Percentiles rank a stretch among this genome's conserved stretches.
Evolutionary conservation across 2,888 invertebrate species (phyloP).

Genomic region (Heteropelma amictum): DNA sequence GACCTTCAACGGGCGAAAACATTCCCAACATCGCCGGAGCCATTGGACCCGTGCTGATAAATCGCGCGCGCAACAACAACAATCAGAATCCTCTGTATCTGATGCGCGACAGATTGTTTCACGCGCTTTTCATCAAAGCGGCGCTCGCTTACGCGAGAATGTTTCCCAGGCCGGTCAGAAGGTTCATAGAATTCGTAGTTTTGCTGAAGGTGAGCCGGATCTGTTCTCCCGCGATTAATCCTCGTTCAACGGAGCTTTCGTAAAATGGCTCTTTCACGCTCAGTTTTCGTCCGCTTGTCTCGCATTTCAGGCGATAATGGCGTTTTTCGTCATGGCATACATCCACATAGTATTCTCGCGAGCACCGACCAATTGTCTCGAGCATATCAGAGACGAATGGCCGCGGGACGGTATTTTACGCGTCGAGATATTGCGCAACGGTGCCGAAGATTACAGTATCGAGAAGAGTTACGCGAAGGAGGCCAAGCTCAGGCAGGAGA

Average conservation of each 20-base stretch:
- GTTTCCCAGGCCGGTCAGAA: slow-evolving; percentile 89
- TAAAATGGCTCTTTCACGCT: no score
- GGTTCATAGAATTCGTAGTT: slow-evolving; percentile 90
- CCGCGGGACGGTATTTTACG: slow-evolving; percentile 96
- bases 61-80: slow-evolving; percentile 75
- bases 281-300: neutral
- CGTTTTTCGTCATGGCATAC: slow-evolving; percentile 94
- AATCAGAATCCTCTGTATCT: slow-evolving; percentile 88
- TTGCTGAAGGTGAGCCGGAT: slow-evolving; percentile 78
- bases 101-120: slow-evolving; percentile 94
- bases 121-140: slow-evolving; percentile 95
- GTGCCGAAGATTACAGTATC: slow-evolving; percentile 86
- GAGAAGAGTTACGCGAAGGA: slow-evolving; percentile 92
- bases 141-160: slow-evolving; percentile 95
- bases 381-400: slow-evolving; percentile 93
- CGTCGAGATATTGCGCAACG: slow-evolving; percentile 90
- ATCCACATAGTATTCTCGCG: slow-evolving; percentile 97
- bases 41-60: slow-evolving; percentile 64
- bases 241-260: no score
- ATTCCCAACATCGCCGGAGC: slow-evolving; percentile 61
- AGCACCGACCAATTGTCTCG: slow-evolving; percentile 94
- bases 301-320: slow-evolving; percentile 84
- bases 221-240: neutral
- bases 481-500: slow-evolving; percentile 84
- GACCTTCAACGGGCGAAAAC: slow-evolving; percentile 55